Base-by-base conservation (phyloP, 2,888 invertebrate species). In the Papilio gigon region DNA sequence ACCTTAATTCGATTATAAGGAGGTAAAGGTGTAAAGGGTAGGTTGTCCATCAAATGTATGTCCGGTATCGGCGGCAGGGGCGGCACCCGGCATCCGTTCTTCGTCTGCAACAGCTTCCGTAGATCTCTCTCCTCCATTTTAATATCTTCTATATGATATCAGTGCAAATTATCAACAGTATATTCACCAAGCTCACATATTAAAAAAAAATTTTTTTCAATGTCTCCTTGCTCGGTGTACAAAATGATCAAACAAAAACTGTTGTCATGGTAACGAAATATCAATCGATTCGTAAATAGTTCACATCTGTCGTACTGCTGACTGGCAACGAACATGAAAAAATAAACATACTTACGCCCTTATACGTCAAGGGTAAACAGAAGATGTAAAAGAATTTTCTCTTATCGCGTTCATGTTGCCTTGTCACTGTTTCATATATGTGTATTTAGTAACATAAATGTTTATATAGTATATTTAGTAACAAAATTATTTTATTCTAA, bases 1-100 rank as follows among this genome's bases (percentile, higher is more conserved):
- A 92, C 92, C 87, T 90, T 92, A 73, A 86, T 83, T 66, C 90
- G 80, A 72, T 89, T 92, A 73, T 91, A 92, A 0, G 88, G 87
- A 11, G 92, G 90, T 25, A 83, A 68, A 1, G 90, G 89, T 20
- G 77, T 84, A 70, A 92, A 90, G 1, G 92, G 87, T 58, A 92
- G 75, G 64, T 85, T 80, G 22, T 88, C 87, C 84, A 91, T 84
- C 74, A 80, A 78, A 42, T 81, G 83, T 5, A 86, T 77, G 72
- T 92, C 88, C 0, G 92, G 92, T 62, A 90, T 77, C 0, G 91
- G 90, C 35, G 75, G 75, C 89, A 92, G 86, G 20, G 74, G 73
- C 8, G 92, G 92, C 9, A 92, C 77, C 25, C 86, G 80, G 72
- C 92, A 89, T 22, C 90, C 89, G 82, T 90, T 88, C 79, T 90